These are phyloP conservation scores for Pseudonaja textilis DNA, from an alignment of 2,113 vertebrate genomes.

Conservation along the genomic window DNA sequence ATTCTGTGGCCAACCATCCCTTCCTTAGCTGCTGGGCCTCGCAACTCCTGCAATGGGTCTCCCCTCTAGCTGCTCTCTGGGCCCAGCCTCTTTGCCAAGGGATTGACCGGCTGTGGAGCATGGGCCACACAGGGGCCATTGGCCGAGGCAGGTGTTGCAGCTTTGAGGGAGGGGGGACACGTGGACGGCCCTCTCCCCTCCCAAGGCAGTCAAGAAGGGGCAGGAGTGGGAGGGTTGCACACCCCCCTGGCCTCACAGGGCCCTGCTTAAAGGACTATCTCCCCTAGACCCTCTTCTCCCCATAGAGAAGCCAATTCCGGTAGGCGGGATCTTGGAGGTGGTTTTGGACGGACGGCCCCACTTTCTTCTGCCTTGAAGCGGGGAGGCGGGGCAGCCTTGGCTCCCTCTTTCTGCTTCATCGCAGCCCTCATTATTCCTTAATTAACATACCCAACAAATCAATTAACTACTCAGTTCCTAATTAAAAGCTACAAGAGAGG, in stretches of 20 bases:
- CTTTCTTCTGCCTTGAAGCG: not conserved
- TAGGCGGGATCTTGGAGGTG: no score
- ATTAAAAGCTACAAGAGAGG: slow-evolving; percentile 56
- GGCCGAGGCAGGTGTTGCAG: not conserved
- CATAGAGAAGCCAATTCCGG: not conserved
- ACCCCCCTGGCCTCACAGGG: not conserved
- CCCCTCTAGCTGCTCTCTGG: not conserved
- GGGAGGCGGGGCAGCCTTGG: not conserved
- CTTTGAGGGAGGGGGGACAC: no score
- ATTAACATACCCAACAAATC: slow-evolving; percentile 67
- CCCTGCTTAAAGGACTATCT: not conserved
- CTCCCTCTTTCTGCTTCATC: slow-evolving; percentile 44
- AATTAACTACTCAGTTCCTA: slow-evolving; percentile 62
- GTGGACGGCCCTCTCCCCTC: not conserved
- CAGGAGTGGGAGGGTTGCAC: not conserved
- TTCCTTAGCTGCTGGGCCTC: not conserved
- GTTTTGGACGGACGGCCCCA: no score
- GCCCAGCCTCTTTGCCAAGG: not conserved
- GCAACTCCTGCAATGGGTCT: not conserved
- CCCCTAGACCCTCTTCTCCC: not conserved
- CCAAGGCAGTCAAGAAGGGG: not conserved
- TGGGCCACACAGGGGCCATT: not conserved
- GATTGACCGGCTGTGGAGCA: not conserved
- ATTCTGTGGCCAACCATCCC: not conserved
- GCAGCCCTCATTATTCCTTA: slow-evolving; percentile 61